Base-by-base conservation (phyloP, 2,888 invertebrate species). In the Tortricodes alternella region DNA sequence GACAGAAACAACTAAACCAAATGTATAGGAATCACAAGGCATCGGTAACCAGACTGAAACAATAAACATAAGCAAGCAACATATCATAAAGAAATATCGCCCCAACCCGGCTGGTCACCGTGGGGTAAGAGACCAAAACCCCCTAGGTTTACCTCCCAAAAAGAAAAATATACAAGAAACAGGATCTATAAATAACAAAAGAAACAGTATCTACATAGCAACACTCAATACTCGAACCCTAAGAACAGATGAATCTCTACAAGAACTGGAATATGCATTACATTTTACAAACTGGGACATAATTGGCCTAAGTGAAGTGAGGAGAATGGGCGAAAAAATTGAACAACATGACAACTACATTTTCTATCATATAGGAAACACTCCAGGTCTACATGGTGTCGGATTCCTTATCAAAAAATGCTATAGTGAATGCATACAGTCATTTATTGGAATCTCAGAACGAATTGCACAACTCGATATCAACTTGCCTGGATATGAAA, bases 391-490 rank as follows among this genome's bases (percentile, higher is more conserved):
- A 41, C 41, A 41, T 23, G 23, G 23, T 1, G 23, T 23, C 7
- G 27, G 44, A 3, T 44, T 44, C 29, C 44, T 44, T 27, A 29
- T 44, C 16, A 44, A 44, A 44, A 44, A 44, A 15, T 44, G 13
- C 44, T 44, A 44, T 15, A 44, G 29, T 9, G 15, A 27, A 44
- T 27, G 16, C 15, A 27, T 44, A 15, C 44, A 27, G 44, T 44
- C 44, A 11, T 44, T 44, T 16, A 27, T 24, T 44, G 44, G 44
- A 27, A 44, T 44, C 5, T 44, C 44, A n/a, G 44, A 44, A 27
- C 27, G 44, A 44, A 44, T 44, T 44, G 44, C 44, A 44, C 44
- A 44, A 44, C 44, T 44, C 1, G 29, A 44, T 41, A 41, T 41
- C 11, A 41, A 41, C 41, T 21, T 41, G 21, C 41, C 23, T 3